phyloP scores from a whole-genome alignment of 2,113 vertebrate genomes.

The Scomber scombrus region DNA sequence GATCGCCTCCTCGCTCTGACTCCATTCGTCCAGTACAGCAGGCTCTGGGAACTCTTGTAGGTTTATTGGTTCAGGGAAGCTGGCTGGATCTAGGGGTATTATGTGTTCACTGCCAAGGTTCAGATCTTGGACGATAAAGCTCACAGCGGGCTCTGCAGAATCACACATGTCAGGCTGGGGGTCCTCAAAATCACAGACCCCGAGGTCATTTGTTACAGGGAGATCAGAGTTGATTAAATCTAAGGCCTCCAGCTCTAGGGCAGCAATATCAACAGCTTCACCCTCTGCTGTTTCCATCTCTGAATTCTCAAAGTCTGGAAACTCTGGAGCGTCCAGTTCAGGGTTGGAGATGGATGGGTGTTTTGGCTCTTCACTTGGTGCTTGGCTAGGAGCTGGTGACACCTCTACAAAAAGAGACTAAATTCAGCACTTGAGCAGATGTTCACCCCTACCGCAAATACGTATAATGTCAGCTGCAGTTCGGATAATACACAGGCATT shows the following conservation, averaged over 20 bases:
- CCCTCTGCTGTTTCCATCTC: slow-evolving; percentile 58
- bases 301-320: slow-evolving; percentile 75
- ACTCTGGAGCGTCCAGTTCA: slow-evolving; percentile 69
- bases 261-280: slow-evolving; percentile 61
- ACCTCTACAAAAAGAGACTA: slow-evolving; percentile 52
- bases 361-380: slow-evolving; percentile 24
- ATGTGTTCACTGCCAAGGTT: slow-evolving; percentile 60
- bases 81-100: slow-evolving; percentile 56
- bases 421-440: slow-evolving; percentile 50
- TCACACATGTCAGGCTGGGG: slow-evolving; percentile 38
- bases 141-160: slow-evolving; percentile 16
- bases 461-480: slow-evolving; percentile 33
- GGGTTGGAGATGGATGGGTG: slow-evolving; percentile 29
- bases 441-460: slow-evolving; percentile 29
- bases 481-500: slow-evolving; percentile 8
- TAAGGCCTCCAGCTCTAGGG: slow-evolving; percentile 67
- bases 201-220: slow-evolving; percentile 14
- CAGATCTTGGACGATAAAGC: slow-evolving; percentile 36
- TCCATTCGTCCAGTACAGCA: slow-evolving; percentile 35
- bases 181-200: slow-evolving; percentile 8
- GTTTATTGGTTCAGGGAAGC: slow-evolving; percentile 64
- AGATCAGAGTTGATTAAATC: slow-evolving; percentile 36
- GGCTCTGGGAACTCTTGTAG: slow-evolving; percentile 55
- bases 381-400: slow-evolving; percentile 27
- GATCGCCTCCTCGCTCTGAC: slow-evolving; percentile 36